Evolutionary conservation across 2,113 vertebrate genomes (phyloP), one percentile per base, ranked within the genome.

Genomic region (Gymnorhina tibicen): DNA sequence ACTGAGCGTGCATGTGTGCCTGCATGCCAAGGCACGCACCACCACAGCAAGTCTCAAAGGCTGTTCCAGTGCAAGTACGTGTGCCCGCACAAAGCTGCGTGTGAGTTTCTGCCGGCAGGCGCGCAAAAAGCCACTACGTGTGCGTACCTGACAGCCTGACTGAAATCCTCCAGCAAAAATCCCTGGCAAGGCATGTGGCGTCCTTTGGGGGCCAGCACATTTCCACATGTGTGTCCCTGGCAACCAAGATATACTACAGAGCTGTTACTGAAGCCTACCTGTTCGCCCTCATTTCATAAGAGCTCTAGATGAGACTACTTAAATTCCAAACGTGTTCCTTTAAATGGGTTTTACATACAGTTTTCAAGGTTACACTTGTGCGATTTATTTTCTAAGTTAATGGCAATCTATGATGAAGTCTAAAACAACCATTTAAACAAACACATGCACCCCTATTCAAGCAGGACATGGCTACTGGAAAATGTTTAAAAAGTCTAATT

Each of bases 111-210:
- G 72, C 46, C 2, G 2, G 49, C 2, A 66, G 46, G 21, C 1
- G 6, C 3, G 1, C 84, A 63, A 77, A 58, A 52, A 70, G n/a
- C 55, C 60, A 37, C 73, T 23, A 1, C 1, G 1, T 3, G 1
- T 5, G 33, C 56, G 0, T 4, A 23, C 18, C 69, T 26, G 28
- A 82, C 20, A 39, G 56, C 22, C 30, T 74, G 68, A 28, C 58
- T 52, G 17, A 76, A 66, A 62, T 39, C 28, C 23, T 22, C 16
- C 62, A 69, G 53, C 53, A 87, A 73, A 60, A 73, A 13, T 16
- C 58, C 59, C 27, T 33, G 53, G 24, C 47, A 52, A 20, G 17
- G 60, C 44, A 63, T 3, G 13, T 3, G 21, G 47, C 82, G 11
- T 60, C 41, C 92, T 87, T 0, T 13, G 6, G 66, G 69, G 44